These are phyloP conservation scores for Halichondria panicea DNA, from an alignment of 37 sponge, comb jelly and placozoan species.

Conservation along the genomic window DNA sequence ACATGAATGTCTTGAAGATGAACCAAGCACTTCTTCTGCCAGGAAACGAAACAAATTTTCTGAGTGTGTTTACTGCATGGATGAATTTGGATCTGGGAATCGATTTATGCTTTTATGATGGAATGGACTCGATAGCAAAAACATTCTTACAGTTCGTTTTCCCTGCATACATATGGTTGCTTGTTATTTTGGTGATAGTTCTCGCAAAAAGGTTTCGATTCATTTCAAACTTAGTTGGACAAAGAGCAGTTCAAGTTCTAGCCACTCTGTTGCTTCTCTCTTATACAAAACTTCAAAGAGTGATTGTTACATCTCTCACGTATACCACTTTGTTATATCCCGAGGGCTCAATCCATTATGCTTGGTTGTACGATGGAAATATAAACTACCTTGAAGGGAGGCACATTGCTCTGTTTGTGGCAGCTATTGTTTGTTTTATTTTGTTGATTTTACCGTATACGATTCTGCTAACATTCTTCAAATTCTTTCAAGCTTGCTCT, in stretches of 20 bases:
- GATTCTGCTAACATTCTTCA: not conserved
- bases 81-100: slow-evolving; percentile 4
- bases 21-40: slow-evolving; percentile 6
- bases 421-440: slow-evolving; percentile 3
- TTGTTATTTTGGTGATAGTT: slow-evolving; percentile 1
- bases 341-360: not conserved
- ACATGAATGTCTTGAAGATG: not conserved
- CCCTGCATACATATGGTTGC: slow-evolving; percentile 26
- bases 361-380: slow-evolving; percentile 18
- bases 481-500: not conserved
- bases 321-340: not conserved
- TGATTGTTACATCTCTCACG: not conserved
- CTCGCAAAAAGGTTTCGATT: not conserved
- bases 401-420: slow-evolving; percentile 9
- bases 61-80: slow-evolving; percentile 1
- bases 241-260: slow-evolving; percentile 1
- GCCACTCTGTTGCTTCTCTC: slow-evolving; percentile 27
- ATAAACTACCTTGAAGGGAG: not conserved
- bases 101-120: slow-evolving; percentile 2
- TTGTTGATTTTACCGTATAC: slow-evolving; percentile 11
- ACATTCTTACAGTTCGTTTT: slow-evolving; percentile 4
- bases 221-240: not conserved
- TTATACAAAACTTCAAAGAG: slow-evolving; percentile 10
- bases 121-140: not conserved
- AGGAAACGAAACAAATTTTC: not conserved